Conservation (phyloP, 2,888 invertebrate species). For the Dromius quadrimaculatus region DNA sequence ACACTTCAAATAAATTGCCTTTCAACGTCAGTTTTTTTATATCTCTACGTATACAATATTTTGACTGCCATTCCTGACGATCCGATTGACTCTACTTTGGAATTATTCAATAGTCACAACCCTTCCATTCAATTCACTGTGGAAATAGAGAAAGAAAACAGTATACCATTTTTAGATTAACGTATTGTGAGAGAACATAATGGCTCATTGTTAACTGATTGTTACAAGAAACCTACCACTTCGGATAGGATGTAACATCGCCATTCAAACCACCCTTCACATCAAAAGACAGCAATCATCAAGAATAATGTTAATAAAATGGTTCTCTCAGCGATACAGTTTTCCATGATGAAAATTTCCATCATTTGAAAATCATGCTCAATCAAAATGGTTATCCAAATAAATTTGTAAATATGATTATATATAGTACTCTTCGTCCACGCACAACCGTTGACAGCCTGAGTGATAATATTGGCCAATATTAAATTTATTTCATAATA, state of each 20-base stretch:
- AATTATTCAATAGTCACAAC: background rate
- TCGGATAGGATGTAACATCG: background rate
- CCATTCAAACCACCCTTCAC: background rate
- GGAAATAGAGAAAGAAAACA: background rate
- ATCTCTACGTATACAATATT: background rate
- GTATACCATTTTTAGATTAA: background rate
- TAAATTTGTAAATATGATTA: background rate
- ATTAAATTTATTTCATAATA: too few species aligned
- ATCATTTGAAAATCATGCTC: background rate
- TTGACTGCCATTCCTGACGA: background rate
- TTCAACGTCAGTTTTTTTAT: background rate
- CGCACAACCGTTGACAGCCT: too few species aligned
- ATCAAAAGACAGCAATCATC: background rate
- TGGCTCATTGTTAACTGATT: background rate
- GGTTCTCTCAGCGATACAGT: background rate
- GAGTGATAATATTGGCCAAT: too few species aligned
- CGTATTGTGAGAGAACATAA: background rate
- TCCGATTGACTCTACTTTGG: background rate
- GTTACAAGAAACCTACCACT: background rate
- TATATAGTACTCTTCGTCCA: too few species aligned
- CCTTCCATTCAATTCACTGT: background rate
- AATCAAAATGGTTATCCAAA: background rate
- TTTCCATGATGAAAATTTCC: background rate
- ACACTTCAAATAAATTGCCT: background rate
- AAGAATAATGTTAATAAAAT: background rate